Evolutionary conservation across 2,888 invertebrate genomes (phyloP).

Genomic region (Rhorus exstirpatorius): DNA sequence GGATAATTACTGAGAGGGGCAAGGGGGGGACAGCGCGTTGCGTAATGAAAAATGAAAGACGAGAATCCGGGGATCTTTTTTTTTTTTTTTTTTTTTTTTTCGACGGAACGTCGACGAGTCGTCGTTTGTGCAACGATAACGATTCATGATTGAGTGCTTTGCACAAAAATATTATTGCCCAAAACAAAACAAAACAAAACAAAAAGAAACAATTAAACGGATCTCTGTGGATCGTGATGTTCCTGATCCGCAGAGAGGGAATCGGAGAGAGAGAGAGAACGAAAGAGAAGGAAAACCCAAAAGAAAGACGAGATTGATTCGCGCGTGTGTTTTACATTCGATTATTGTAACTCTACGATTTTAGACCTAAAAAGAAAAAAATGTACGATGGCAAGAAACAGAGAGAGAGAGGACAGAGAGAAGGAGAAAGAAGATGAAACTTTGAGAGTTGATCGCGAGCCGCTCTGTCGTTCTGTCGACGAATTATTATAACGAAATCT

Average conservation of each 20-base stretch:
- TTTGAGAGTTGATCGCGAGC: constrained; percentile 26
- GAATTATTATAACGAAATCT: constrained; percentile 46
- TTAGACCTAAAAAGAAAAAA: constrained; percentile 18
- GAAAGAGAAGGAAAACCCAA: too few relatives aligned
- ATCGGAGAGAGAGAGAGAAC: too few relatives aligned
- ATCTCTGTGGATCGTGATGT: constrained; percentile 15
- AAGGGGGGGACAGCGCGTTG: background rate
- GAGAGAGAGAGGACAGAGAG: background rate
- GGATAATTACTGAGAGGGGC: constrained; percentile 77
- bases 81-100: background rate
- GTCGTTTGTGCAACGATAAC: constrained; percentile 34
- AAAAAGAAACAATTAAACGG: too few relatives aligned
- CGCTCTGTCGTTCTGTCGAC: constrained; percentile 49
- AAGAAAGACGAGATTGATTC: constrained; percentile 26
- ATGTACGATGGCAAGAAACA: constrained; percentile 16
- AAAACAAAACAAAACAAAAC: constrained; percentile 18
- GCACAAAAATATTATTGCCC: constrained; percentile 34
- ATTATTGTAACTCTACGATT: constrained; percentile 66
- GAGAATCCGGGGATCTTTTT: background rate
- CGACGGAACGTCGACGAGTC: constrained; percentile 14
- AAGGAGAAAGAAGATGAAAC: background rate
- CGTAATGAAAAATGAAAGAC: background rate
- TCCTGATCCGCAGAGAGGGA: background rate
- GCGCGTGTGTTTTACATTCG: constrained; percentile 61
- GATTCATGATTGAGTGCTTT: background rate